Evolutionary conservation across 2,113 vertebrate species (phyloP).

Genomic region (Aramus guarauna): DNA sequence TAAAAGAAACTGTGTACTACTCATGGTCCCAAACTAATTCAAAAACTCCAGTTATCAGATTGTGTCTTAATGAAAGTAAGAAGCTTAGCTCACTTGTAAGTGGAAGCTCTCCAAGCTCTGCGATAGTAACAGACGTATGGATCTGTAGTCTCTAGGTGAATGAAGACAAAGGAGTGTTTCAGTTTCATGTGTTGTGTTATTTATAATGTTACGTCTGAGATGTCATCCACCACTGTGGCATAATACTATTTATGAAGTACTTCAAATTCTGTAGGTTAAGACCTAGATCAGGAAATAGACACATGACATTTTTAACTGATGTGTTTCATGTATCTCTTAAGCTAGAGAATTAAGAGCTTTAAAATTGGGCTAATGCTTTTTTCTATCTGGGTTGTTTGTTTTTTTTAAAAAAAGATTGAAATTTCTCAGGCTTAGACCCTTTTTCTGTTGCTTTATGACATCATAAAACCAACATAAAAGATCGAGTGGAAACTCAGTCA

Average conservation of each 20-base stretch:
- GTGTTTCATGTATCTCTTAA: not conserved
- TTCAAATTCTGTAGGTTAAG: constrained; percentile 6
- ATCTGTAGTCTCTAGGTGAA: not conserved
- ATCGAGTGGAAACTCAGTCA: not conserved
- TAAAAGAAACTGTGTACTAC: not conserved
- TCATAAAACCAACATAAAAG: not conserved
- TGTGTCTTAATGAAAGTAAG: constrained; percentile 24
- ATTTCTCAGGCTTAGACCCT: not conserved
- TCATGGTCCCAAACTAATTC: constrained; percentile 10
- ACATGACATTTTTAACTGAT: not conserved
- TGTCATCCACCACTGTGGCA: not conserved
- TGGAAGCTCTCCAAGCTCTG: not conserved
- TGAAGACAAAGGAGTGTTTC: constrained; percentile 1
- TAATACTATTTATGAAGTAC: constrained; percentile 26
- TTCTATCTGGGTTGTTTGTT: not conserved
- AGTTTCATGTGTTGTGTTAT: not conserved
- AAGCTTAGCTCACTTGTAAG: constrained; percentile 4
- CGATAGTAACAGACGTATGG: not conserved
- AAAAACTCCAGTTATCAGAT: constrained; percentile 15
- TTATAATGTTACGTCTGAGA: not conserved
- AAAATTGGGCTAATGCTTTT: not conserved
- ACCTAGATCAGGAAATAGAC: not conserved
- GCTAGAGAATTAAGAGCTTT: constrained; percentile 27
- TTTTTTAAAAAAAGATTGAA: not conserved
- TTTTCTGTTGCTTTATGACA: not conserved